A percentile compares a stretch with the other conserved stretches of the same genome.
Conservation (phyloP, 2,888 invertebrate genomes). For the Halictus ligatus region DNA sequence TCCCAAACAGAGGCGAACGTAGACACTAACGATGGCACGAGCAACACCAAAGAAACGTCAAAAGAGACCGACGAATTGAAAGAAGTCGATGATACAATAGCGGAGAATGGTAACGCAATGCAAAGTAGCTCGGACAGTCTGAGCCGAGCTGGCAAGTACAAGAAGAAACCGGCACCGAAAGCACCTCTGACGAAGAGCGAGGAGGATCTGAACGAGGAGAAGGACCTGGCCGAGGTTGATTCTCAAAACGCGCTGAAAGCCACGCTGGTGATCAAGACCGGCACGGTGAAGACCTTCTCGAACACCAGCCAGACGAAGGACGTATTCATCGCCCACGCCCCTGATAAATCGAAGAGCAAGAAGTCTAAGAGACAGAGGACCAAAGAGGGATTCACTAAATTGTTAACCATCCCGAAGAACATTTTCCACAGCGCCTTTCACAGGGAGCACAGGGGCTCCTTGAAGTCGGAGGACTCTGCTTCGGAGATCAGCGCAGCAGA, state of each 20-base stretch:
- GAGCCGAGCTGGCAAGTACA: constrained; percentile 85
- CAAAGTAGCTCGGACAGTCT: constrained; percentile 74
- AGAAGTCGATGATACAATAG: not conserved
- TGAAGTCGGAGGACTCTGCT: constrained; percentile 61
- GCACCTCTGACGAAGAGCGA: constrained; percentile 78
- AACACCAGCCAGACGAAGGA: constrained; percentile 72
- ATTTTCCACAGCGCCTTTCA: constrained; percentile 80
- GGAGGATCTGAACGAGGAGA: constrained; percentile 49
- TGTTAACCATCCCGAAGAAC: constrained; percentile 80
- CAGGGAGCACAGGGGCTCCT: constrained; percentile 70
- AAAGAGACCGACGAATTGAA: not conserved
- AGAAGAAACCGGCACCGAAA: constrained; percentile 85
- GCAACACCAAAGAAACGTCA: not conserved
- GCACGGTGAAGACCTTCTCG: constrained; percentile 79
- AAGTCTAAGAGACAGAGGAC: constrained; percentile 67
- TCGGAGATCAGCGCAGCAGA: constrained; percentile 62
- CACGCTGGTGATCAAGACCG: constrained; percentile 85
- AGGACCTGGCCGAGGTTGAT: constrained; percentile 46
- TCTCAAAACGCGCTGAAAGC: constrained; percentile 83
- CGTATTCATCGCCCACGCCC: constrained; percentile 70
- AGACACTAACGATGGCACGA: not conserved
- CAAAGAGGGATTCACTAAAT: constrained; percentile 78
- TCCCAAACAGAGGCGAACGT: not conserved
- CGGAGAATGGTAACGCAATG: constrained; percentile 54
- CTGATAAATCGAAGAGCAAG: constrained; percentile 68